Evolutionary conservation across 2,797 vertebrate genomes (phyloP).

Genomic region (Peromyscus attwateri): DNA sequence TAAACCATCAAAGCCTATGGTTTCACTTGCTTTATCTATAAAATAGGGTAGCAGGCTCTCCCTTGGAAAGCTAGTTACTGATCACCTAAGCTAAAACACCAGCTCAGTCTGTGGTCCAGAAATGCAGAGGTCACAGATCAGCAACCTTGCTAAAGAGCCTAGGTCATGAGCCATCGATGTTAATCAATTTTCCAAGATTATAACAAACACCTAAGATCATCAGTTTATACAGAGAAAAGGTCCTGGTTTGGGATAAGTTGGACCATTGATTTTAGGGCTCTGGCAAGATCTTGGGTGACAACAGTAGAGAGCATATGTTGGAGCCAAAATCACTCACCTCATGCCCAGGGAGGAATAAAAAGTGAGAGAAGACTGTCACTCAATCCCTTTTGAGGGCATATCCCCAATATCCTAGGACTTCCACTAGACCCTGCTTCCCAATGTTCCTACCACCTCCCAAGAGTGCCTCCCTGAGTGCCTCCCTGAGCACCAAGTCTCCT

Average conservation of each 20-base stretch:
- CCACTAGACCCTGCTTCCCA: not conserved
- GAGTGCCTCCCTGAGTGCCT: not conserved
- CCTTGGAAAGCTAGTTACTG: not conserved
- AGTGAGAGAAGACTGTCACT: not conserved
- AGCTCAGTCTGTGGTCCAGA: not conserved
- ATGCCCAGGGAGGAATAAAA: not conserved
- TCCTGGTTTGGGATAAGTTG: not conserved
- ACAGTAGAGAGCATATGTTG: not conserved
- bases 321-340: not conserved
- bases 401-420: not conserved
- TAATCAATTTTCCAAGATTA: not conserved
- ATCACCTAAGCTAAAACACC: not conserved
- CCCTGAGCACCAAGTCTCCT: not conserved
- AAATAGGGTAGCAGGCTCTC: not conserved
- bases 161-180: accelerated
- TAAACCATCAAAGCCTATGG: not conserved
- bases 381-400: not conserved
- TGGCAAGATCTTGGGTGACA: not conserved
- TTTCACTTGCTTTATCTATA: not conserved
- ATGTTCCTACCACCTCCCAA: not conserved
- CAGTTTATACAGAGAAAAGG: not conserved
- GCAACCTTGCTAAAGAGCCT: not conserved
- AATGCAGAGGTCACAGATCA: not conserved
- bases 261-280: not conserved
- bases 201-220: not conserved